Evolutionary conservation across 2,888 invertebrate species (phyloP).

Genomic region (Therioaphis trifolii): DNA sequence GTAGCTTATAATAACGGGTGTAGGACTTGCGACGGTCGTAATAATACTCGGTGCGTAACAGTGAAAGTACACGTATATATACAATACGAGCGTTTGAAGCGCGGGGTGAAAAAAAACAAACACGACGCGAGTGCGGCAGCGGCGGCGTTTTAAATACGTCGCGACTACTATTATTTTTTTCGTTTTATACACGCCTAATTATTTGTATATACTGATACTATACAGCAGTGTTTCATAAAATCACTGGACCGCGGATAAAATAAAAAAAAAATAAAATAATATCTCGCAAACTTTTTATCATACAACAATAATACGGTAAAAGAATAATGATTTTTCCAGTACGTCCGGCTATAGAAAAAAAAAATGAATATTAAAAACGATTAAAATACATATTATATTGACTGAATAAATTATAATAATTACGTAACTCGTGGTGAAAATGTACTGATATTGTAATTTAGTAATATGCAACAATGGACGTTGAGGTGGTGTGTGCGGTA

Average conservation of each 20-base stretch:
- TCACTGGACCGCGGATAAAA: conserved; percentile 39
- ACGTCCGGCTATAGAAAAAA: conserved; percentile 40
- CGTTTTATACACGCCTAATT: conserved; percentile 49
- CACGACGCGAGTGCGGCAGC: background rate
- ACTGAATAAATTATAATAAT: conserved; percentile 30
- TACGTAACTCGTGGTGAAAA: conserved; percentile 6
- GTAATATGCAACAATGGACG: background rate
- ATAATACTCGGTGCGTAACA: background rate
- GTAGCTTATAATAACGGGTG: background rate
- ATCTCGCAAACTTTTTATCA: conserved; percentile 18
- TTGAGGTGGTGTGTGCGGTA: background rate
- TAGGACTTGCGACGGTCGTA: background rate
- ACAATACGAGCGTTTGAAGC: background rate
- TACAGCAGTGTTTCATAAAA: conserved; percentile 25
- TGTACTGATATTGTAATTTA: background rate
- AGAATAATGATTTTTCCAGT: conserved; percentile 14
- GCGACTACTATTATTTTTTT: conserved; percentile 8
- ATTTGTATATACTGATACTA: background rate
- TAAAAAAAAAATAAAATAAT: conserved; percentile 20
- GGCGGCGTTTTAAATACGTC: conserved; percentile 9
- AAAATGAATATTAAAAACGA: background rate
- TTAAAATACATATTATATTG: background rate
- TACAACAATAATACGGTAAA: conserved; percentile 1
- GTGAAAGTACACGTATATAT: conserved; percentile 17
- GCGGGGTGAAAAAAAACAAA: background rate